Evolutionary conservation across 2,113 vertebrate species (phyloP), one percentile per base, ranked within the genome.

Genomic region (Gymnorhina tibicen): DNA sequence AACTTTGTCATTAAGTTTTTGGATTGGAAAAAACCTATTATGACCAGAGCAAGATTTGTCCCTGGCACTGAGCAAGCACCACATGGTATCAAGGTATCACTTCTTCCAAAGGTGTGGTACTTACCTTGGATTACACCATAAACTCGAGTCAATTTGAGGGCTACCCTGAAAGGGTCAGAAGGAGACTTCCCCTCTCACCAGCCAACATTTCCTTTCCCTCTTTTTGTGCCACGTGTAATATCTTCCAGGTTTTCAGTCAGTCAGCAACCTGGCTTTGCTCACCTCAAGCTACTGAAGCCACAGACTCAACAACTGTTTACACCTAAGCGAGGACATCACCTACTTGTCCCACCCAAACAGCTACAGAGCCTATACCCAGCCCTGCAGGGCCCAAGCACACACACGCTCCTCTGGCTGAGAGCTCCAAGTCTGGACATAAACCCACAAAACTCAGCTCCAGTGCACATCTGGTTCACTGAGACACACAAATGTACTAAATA

Each of bases 181-280:
- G 28, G 2, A 28, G 26, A 73, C 18, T 21, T 49, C 24, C 41
- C 20, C 11, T 68, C 15, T 68, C 62, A 53, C 7, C 33, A 75
- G 35, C 1, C 63, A 83, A 46, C 19, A 30, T 12, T 13, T 21
- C 44, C 10, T 64, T 89, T 81, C 47, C 56, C 4, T 79, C 72
- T 35, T 60, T 60, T 28, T 46, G 27, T 15, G 10, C 35, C 35
- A 56, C 26, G 55, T 0, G 0, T 8, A 37, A 0, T 21, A 30
- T 44, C 77, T 82, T 19, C 21, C 67, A 83, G 16, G 49, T 33
- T 92, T 88, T 72, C 18, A 66, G 42, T 30, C 55, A 62, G 30
- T 49, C 76, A 62, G 26, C 53, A 69, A 63, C 23, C 28, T 55
- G 47, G 15, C 32, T 85, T 82, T 11, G 5, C 32, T 76, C 28